Conservation (phyloP, 2,888 invertebrate species). For the Tetropium fuscum region DNA sequence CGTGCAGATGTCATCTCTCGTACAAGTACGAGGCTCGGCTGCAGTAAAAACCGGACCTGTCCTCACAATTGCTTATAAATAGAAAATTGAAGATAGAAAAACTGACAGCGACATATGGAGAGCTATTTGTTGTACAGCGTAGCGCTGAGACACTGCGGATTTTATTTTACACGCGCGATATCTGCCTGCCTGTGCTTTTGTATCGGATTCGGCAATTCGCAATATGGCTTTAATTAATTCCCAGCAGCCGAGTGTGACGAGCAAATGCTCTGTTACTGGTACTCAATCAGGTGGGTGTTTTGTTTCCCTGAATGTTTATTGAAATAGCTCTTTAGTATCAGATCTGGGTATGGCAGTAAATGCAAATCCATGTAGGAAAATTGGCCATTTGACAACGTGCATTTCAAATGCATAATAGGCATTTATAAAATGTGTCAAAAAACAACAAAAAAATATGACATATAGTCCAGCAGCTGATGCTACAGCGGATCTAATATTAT, state of each 20-base stretch:
- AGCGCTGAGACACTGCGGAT: not conserved
- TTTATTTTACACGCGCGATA: conserved; percentile 8
- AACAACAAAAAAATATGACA: too few relatives aligned
- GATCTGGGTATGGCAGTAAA: too few relatives aligned
- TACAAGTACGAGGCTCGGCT: conserved; percentile 28
- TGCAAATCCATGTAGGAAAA: too few relatives aligned
- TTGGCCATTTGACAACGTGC: too few relatives aligned
- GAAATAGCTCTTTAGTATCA: too few relatives aligned
- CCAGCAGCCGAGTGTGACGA: not conserved
- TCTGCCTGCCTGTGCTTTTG: not conserved
- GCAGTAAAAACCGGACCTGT: conserved; percentile 14
- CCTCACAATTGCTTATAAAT: conserved; percentile 17
- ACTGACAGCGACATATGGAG: conserved; percentile 23
- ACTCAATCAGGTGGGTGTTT: not conserved
- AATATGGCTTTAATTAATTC: conserved; percentile 10
- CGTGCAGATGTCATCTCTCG: conserved; percentile 21
- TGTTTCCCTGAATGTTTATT: not conserved
- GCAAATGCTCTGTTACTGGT: too few relatives aligned
- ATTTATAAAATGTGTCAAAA: too few relatives aligned
- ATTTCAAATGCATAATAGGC: too few relatives aligned
- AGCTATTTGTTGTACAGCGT: conserved; percentile 8
- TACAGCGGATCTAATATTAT: too few relatives aligned
- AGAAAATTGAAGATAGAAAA: conserved; percentile 14
- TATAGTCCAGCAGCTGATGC: too few relatives aligned
- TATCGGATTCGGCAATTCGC: conserved; percentile 2